phyloP scores from a whole-genome alignment of 1,140 invertebrate genomes.

The Homarus americanus region DNA sequence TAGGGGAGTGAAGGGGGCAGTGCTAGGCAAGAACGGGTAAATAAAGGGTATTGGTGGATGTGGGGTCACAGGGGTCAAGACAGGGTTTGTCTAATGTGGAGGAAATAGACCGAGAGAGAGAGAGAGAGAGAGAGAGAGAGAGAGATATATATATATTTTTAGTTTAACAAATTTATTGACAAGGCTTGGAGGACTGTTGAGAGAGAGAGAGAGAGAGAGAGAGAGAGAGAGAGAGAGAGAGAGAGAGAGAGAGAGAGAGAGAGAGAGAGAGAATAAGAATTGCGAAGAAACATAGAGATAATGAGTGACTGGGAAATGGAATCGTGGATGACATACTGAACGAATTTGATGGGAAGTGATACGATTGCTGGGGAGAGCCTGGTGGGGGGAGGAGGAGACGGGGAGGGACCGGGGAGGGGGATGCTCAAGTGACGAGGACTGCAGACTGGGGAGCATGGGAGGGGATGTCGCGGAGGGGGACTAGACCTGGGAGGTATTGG shows the following conservation, averaged over 20 bases:
- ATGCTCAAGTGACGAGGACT: neutral
- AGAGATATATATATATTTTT: too few relatives aligned
- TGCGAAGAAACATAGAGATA: too few relatives aligned
- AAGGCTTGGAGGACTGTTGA: too few relatives aligned
- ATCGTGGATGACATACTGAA: neutral
- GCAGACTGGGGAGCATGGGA: neutral
- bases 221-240: neutral
- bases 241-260: too few relatives aligned
- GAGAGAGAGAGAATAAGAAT: too few relatives aligned
- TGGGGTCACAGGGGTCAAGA: too few relatives aligned
- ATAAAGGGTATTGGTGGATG: too few relatives aligned
- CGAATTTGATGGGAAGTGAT: neutral
- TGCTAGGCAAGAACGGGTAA: too few relatives aligned
- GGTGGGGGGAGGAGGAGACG: neutral
- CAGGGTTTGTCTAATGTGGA: too few relatives aligned
- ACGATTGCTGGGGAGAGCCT: neutral
- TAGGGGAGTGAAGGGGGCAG: too few relatives aligned
- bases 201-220: conserved; percentile 3
- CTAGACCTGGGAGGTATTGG: too few relatives aligned
- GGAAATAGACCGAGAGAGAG: neutral
- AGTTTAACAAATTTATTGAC: too few relatives aligned
- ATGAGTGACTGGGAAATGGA: neutral
- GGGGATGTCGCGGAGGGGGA: neutral
- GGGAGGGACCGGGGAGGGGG: neutral
- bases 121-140: neutral